A percentile compares a stretch with the other conserved stretches of the same genome.
Evolutionary conservation across 2,888 invertebrate species (phyloP).

Genomic region (Listrodromus nycthemerus): DNA sequence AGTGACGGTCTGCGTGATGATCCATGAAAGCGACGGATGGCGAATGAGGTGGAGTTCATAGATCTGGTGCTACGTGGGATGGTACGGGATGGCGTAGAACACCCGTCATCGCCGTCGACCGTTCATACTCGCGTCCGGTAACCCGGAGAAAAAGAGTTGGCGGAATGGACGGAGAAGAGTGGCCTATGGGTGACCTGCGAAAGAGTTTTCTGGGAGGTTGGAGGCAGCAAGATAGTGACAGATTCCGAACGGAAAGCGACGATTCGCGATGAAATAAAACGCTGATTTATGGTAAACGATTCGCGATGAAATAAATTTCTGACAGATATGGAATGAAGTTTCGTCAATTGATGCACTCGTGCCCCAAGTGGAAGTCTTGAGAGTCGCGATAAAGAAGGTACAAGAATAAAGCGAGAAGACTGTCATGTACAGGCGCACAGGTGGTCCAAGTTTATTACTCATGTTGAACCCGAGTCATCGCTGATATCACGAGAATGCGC

Average conservation of each 20-base stretch:
- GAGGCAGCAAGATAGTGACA: constrained; percentile 44
- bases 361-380: neutral
- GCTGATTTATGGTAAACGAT: neutral
- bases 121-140: constrained; percentile 50
- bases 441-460: constrained; percentile 36
- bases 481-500: constrained; percentile 44
- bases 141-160: constrained; percentile 38
- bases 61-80: constrained; percentile 24
- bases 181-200: constrained; percentile 20
- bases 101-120: constrained; percentile 34
- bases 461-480: constrained; percentile 12
- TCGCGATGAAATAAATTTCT: neutral
- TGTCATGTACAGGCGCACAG: constrained; percentile 6
- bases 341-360: neutral
- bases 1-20: constrained; percentile 46
- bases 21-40: constrained; percentile 33
- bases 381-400: neutral
- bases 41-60: constrained; percentile 33
- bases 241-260: constrained; percentile 34
- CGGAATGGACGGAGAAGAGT: neutral
- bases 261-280: constrained; percentile 34
- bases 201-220: constrained; percentile 33
- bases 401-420: neutral
- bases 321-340: neutral
- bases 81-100: constrained; percentile 9